These are phyloP conservation scores for Drosophila picticornis DNA, from an alignment of 2,888 invertebrate species.

Conservation along the genomic window DNA sequence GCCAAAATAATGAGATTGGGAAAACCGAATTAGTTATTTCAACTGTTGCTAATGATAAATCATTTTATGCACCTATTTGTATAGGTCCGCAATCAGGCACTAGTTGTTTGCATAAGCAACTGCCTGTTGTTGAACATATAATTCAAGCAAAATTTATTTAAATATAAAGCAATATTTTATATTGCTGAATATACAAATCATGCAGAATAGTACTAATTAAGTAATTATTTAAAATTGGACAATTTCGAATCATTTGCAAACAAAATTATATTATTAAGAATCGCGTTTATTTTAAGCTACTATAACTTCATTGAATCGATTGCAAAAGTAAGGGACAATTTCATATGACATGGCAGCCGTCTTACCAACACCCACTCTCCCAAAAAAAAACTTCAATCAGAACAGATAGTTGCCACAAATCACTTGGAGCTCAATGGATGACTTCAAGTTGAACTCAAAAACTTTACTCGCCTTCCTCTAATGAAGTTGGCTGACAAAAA, in stretches of 20 bases:
- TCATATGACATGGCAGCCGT: neutral
- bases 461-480: conserved; percentile 57
- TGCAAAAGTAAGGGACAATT: neutral
- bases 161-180: neutral
- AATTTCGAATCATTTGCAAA: neutral
- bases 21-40: conserved; percentile 33
- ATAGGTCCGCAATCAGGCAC: neutral
- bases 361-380: neutral
- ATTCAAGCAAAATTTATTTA: neutral
- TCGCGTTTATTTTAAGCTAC: neutral
- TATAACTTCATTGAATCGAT: neutral
- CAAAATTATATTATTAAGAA: neutral
- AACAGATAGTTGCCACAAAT: conserved; percentile 38
- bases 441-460: conserved; percentile 48
- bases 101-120: neutral
- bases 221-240: neutral
- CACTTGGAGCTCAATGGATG: conserved; percentile 40
- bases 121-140: neutral
- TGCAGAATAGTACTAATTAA: neutral
- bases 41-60: conserved; percentile 29
- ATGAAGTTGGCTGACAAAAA: conserved; percentile 66
- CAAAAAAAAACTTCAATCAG: conserved; percentile 13
- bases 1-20: conserved; percentile 45
- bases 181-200: neutral
- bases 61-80: conserved; percentile 7